Evolutionary conservation across 2,888 invertebrate genomes (phyloP).

Genomic region (Drosophila meridiana): DNA sequence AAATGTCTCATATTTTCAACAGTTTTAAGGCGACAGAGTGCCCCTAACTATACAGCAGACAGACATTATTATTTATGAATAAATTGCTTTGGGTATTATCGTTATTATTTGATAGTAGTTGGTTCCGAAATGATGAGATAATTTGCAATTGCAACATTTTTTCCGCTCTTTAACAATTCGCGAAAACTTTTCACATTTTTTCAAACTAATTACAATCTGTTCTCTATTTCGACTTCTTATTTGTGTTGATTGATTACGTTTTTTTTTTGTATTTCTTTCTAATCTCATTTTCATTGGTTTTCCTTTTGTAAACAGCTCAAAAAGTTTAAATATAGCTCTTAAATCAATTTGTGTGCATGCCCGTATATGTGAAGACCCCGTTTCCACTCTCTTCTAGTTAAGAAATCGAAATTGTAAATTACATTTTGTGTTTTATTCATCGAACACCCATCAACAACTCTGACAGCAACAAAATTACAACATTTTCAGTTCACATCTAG

Average conservation of each 20-base stretch:
- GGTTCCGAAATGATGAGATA: background rate
- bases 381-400: constrained; percentile 3
- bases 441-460: background rate
- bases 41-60: too few species aligned
- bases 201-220: constrained; percentile 5
- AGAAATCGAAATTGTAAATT: background rate
- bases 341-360: constrained; percentile 27
- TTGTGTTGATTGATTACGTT: constrained; percentile 8
- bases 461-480: background rate
- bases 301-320: constrained; percentile 18
- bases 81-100: background rate
- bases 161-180: background rate
- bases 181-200: constrained; percentile 5
- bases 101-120: background rate
- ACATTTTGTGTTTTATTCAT: constrained; percentile 3
- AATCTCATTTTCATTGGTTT: constrained; percentile 1
- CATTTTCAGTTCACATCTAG: background rate
- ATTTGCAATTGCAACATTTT: constrained; percentile 7
- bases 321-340: constrained; percentile 8
- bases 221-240: constrained; percentile 4
- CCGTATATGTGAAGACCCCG: constrained; percentile 33
- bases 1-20: background rate
- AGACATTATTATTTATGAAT: background rate
- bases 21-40: background rate
- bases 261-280: background rate